Conservation (phyloP, 2,113 vertebrate genomes). For the Halichoeres trimaculatus region DNA sequence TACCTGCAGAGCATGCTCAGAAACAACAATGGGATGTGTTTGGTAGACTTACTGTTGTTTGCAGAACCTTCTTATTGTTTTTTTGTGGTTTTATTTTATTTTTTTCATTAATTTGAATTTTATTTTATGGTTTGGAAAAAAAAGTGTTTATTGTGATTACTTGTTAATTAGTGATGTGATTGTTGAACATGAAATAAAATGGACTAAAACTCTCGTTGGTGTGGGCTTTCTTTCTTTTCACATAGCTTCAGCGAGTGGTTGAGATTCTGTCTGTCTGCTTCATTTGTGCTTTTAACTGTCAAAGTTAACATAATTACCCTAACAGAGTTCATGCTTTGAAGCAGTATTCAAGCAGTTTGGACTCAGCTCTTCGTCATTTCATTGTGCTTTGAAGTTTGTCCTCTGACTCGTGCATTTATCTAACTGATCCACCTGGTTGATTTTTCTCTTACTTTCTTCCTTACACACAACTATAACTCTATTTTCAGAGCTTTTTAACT, state of each 20-base stretch:
- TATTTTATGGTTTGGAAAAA: slow-evolving; percentile 71
- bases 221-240: accelerated
- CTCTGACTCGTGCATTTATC: too few relatives aligned
- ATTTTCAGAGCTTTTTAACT: too few relatives aligned
- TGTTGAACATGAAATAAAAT: slow-evolving; percentile 85
- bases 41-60: slow-evolving; percentile 70
- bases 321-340: too few relatives aligned
- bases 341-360: too few relatives aligned
- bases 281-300: too few relatives aligned
- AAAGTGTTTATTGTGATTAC: slow-evolving; percentile 85
- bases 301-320: too few relatives aligned
- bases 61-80: slow-evolving; percentile 66
- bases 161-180: slow-evolving; percentile 87
- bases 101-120: slow-evolving; percentile 70
- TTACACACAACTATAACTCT: too few relatives aligned
- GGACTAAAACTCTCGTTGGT: slow-evolving; percentile 60
- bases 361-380: too few relatives aligned
- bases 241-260: neutral
- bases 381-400: too few relatives aligned
- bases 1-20: slow-evolving; percentile 74
- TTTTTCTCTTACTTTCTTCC: too few relatives aligned
- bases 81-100: slow-evolving; percentile 37
- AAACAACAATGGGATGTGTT: slow-evolving; percentile 73
- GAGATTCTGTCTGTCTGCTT: too few relatives aligned
- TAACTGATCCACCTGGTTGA: too few relatives aligned